Percentiles rank a stretch among this genome's conserved stretches.
phyloP scores from a whole-genome alignment of 2,113 vertebrate genomes.

The Nyctereutes procyonoides region DNA sequence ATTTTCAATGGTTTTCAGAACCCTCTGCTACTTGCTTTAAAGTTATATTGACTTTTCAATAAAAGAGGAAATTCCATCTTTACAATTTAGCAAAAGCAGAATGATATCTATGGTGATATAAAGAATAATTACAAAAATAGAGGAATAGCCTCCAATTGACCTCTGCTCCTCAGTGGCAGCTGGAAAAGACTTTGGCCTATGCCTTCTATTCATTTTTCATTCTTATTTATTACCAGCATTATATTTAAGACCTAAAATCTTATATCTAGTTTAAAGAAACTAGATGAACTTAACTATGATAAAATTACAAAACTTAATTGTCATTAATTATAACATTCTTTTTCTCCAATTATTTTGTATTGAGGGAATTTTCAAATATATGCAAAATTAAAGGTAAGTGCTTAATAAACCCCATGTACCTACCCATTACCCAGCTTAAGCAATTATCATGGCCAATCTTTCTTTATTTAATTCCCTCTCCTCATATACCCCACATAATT shows the following conservation, averaged over 20 bases:
- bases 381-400: slow-evolving; percentile 33
- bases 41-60: not conserved
- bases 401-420: not conserved
- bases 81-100: not conserved
- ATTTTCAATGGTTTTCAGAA: not conserved
- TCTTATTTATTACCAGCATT: not conserved
- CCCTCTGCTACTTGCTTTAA: not conserved
- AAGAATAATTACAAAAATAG: not conserved
- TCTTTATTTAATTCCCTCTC: slow-evolving; percentile 41
- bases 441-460: not conserved
- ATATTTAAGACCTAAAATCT: not conserved
- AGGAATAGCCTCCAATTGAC: not conserved
- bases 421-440: not conserved
- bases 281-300: not conserved
- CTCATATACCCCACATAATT: not conserved
- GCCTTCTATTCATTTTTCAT: not conserved
- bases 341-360: not conserved
- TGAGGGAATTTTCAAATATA: not conserved
- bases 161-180: not conserved
- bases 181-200: not conserved
- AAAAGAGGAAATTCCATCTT: not conserved
- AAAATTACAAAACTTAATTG: not conserved
- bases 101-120: not conserved
- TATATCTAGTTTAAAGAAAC: not conserved
- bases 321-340: not conserved